Evolutionary conservation across 1,140 invertebrate species (phyloP), one percentile per base, ranked within the genome.

Genomic region (Cyclargus thomasi): DNA sequence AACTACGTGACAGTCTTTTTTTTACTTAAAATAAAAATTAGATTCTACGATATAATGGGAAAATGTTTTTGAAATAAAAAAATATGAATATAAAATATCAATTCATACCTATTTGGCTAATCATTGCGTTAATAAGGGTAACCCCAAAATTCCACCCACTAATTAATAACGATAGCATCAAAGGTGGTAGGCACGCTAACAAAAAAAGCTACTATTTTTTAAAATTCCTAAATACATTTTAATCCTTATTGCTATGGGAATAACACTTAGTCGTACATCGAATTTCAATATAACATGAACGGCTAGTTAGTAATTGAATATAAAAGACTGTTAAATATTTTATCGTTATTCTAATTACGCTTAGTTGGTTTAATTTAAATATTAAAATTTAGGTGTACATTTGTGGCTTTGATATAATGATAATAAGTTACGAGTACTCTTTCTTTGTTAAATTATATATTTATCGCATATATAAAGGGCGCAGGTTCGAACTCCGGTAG

Each of bases 141-240:
- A 63, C 62, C 62, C 62, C 35, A 63, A 63, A 63, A 62, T 63
- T 22, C 62, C 62, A 63, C 22, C 62, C 17, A 63, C 23, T 63
- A 63, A 63, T 63, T 35, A 63, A 29, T n/a, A 35, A 11, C 62
- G 62, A 63, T 63, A 63, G n/a, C 62, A 63, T 63, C 62, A 63
- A 35, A 63, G 29, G 62, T 63, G 62, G 59, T 62, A 21, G n/a
- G 22, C 62, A 63, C 62, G 62, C 62, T 63, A 63, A 63, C 62
- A 10, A 63, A 63, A n/a, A 63, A 63, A 63, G 14, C 22, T 29
- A 63, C 20, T 21, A 14, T 63, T 63, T 63, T 63, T 21, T 62
- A 3, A 8, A 63, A 2, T 29, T 29, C 14, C 17, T 35, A 62
- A 62, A 62, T 62, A 23, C 21, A 62, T 29, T 47, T 14, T 47